Conservation (phyloP, 1,140 invertebrate species). For the Drosophila bocqueti region DNA sequence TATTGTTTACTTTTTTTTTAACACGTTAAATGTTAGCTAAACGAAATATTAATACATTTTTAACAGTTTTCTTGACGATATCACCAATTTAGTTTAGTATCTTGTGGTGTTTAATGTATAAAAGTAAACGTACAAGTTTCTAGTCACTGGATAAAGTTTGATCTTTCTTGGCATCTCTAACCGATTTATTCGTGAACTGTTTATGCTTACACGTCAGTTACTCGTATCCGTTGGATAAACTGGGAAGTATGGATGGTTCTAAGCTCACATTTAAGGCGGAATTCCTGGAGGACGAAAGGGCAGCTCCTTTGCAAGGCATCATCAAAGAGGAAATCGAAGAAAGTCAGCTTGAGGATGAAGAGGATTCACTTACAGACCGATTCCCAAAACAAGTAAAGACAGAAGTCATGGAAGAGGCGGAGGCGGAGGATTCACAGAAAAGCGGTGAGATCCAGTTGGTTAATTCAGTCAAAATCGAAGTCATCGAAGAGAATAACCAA, state of each 20-base stretch:
- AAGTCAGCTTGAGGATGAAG: too few species aligned
- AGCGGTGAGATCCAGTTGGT: not conserved
- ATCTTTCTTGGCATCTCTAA: not conserved
- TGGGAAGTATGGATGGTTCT: not conserved
- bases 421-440: not conserved
- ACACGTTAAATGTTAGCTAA: not conserved
- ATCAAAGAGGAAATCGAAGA: slow-evolving; percentile 1
- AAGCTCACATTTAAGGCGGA: not conserved
- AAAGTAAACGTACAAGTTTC: not conserved
- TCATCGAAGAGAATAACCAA: not conserved
- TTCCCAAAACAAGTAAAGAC: not conserved
- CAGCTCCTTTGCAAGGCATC: not conserved
- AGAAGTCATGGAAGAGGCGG: not conserved
- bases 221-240: not conserved
- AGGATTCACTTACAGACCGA: not conserved
- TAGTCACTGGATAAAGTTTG: not conserved
- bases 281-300: not conserved
- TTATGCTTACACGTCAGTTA: not conserved
- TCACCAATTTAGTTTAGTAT: not conserved
- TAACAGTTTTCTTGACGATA: not conserved
- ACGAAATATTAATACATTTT: not conserved
- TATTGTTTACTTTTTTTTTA: not conserved
- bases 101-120: not conserved
- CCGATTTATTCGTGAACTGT: not conserved
- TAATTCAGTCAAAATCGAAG: not conserved